These are phyloP conservation scores for Pipistrellus pygmaeus DNA, from an alignment of 2,797 vertebrate species.

Conservation along the genomic window DNA sequence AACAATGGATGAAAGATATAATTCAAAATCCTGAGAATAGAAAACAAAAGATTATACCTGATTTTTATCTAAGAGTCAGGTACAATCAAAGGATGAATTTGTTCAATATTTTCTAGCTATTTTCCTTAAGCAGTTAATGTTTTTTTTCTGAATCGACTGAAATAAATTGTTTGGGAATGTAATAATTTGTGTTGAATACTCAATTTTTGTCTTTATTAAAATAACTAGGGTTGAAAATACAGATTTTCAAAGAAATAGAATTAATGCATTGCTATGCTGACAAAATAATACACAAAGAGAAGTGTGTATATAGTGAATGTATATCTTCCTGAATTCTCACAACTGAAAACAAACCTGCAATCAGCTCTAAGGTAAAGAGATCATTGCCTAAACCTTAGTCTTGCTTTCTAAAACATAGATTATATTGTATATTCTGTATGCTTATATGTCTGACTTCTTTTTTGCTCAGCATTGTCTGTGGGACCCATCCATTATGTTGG, in stretches of 20 bases:
- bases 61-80: background rate
- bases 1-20: background rate
- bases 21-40: background rate
- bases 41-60: background rate
- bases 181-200: background rate
- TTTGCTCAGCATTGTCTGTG: background rate
- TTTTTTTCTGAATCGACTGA: background rate
- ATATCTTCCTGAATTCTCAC: background rate
- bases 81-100: background rate
- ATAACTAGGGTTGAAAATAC: background rate
- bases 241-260: constrained; percentile 41
- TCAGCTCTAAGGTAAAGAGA: background rate
- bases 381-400: background rate
- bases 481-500: background rate
- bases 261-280: background rate
- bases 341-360: background rate
- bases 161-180: background rate
- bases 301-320: background rate
- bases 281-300: background rate
- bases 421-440: no score
- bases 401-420: background rate
- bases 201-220: background rate
- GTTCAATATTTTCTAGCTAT: background rate
- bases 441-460: background rate
- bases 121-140: background rate